Evolutionary conservation across 2,888 invertebrate genomes (phyloP).

Genomic region (Amphipyra tragopoginis): DNA sequence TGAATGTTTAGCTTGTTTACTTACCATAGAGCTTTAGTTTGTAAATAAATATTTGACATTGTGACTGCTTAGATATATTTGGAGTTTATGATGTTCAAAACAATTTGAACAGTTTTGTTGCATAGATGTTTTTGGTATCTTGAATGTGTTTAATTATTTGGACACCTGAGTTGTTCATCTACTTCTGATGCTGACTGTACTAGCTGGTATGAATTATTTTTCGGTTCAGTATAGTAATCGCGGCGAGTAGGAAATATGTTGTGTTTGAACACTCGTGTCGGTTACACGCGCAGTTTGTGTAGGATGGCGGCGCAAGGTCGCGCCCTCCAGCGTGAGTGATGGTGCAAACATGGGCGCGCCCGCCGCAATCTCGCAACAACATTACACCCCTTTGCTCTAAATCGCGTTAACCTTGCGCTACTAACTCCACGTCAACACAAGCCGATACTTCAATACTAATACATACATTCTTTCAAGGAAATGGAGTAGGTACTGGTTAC

Average conservation of each 20-base stretch:
- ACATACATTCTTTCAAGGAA: too few species aligned
- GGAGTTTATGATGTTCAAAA: too few species aligned
- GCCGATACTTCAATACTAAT: background rate
- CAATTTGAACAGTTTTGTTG: too few species aligned
- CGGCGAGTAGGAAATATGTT: slow-evolving; percentile 12
- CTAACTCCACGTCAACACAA: slow-evolving; percentile 10
- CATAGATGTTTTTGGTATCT: too few species aligned
- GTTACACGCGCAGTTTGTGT: slow-evolving; percentile 34
- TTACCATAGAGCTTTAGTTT: too few species aligned
- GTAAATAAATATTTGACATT: too few species aligned
- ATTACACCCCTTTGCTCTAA: slow-evolving; percentile 59
- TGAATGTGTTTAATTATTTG: too few species aligned
- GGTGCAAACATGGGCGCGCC: slow-evolving; percentile 70
- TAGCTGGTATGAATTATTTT: slow-evolving; percentile 15
- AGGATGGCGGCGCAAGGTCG: slow-evolving; percentile 51
- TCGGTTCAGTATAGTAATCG: background rate
- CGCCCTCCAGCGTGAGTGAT: slow-evolving; percentile 62
- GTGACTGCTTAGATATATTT: too few species aligned
- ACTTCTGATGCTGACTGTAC: too few species aligned
- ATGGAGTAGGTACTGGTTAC: too few species aligned
- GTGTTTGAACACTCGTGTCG: slow-evolving; percentile 54
- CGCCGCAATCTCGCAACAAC: slow-evolving; percentile 58
- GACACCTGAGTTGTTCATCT: too few species aligned
- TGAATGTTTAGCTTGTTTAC: too few species aligned
- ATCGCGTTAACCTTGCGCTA: slow-evolving; percentile 44